Evolutionary conservation across 2,113 vertebrate species (phyloP).

Genomic region (Corapipo altera): DNA sequence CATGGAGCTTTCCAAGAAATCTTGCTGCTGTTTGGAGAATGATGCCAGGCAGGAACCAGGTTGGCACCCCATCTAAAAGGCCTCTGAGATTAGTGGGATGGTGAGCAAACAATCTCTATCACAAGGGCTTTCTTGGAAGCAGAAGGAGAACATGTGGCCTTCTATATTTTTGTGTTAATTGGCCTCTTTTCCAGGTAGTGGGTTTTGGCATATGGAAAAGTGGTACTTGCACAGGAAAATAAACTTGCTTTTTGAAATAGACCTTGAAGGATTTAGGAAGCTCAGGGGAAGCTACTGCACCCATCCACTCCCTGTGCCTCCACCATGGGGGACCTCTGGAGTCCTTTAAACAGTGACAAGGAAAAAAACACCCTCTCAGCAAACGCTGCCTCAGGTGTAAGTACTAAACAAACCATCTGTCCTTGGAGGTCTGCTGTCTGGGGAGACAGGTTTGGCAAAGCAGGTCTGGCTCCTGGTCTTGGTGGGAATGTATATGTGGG

Average conservation of each 20-base stretch:
- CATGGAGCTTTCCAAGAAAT: not conserved
- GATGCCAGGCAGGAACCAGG: not conserved
- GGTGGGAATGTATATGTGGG: not conserved
- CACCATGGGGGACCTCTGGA: not conserved
- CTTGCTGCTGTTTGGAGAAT: not conserved
- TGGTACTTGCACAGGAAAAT: not conserved
- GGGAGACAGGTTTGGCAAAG: not conserved
- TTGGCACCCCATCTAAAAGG: not conserved
- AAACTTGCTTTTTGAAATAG: not conserved
- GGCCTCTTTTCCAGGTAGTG: not conserved
- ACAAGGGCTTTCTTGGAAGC: not conserved
- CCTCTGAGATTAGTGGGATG: not conserved
- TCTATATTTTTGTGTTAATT: not conserved
- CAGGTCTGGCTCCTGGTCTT: not conserved
- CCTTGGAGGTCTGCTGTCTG: not conserved
- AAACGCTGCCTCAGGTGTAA: not conserved
- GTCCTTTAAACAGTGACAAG: not conserved
- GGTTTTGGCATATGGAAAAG: not conserved
- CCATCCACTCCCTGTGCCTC: not conserved
- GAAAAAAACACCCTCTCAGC: not conserved
- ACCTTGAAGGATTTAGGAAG: not conserved
- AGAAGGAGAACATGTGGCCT: not conserved
- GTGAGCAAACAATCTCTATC: not conserved
- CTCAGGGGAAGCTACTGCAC: not conserved
- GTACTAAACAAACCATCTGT: not conserved